Percentiles rank a stretch among this genome's conserved stretches.
Conservation (phyloP, 2,113 vertebrate genomes). For the Nothoprocta pentlandii region DNA sequence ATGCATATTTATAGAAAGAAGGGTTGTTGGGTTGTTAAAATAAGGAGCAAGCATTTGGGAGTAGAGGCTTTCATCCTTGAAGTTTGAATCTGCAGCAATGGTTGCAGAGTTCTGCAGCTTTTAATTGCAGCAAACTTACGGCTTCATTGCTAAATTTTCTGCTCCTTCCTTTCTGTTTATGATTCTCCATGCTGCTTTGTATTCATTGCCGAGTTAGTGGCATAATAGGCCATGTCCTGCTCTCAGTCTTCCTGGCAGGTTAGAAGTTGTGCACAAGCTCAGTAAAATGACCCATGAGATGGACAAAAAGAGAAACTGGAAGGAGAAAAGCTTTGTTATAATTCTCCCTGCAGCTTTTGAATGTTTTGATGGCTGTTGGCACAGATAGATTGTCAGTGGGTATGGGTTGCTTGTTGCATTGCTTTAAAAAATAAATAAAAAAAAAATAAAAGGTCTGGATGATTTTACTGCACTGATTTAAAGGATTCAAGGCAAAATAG, state of each 20-base stretch:
- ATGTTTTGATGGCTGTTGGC: neutral
- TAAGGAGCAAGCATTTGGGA: neutral
- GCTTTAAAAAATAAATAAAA: conserved; percentile 4
- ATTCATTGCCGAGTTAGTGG: neutral
- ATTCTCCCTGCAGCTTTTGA: neutral
- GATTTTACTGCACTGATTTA: neutral
- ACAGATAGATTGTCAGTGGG: neutral
- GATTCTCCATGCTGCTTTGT: neutral
- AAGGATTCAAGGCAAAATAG: neutral
- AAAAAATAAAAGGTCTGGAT: neutral
- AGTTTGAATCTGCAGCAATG: neutral
- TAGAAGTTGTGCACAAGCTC: neutral
- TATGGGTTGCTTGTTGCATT: neutral
- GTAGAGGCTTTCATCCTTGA: neutral
- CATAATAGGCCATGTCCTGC: neutral
- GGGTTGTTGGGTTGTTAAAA: neutral
- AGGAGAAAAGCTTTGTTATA: neutral
- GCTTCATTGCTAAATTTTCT: neutral
- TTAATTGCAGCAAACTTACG: neutral
- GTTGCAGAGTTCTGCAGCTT: neutral
- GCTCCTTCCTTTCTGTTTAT: neutral
- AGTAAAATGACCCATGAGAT: neutral
- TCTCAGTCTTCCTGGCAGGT: neutral
- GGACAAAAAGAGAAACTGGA: neutral
- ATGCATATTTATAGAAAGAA: neutral